Evolutionary conservation across 2,113 vertebrate species (phyloP).

Genomic region (Corythornis cristatus): DNA sequence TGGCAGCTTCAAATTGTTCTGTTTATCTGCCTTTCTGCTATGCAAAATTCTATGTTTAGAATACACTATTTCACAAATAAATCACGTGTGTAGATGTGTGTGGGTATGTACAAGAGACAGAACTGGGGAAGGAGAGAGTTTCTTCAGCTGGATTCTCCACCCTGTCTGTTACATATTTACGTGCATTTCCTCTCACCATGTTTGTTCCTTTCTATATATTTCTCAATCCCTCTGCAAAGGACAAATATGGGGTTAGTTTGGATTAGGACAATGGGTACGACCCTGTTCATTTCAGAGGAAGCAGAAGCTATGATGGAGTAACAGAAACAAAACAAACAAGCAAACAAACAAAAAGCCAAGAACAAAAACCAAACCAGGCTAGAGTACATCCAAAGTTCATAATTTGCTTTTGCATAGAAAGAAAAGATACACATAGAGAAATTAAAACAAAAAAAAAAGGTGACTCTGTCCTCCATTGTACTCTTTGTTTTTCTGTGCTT

Average conservation of each 20-base stretch:
- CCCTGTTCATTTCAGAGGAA: not conserved
- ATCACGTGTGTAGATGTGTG: conserved; percentile 46
- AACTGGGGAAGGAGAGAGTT: conserved; percentile 25
- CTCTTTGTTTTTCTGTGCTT: not conserved
- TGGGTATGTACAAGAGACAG: not conserved
- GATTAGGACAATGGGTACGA: not conserved
- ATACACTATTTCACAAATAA: conserved; percentile 76
- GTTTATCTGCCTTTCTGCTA: conserved; percentile 78
- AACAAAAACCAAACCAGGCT: not conserved
- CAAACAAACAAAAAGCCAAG: not conserved
- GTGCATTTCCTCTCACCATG: conserved; percentile 11
- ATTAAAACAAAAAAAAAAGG: not conserved
- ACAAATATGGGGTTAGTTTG: not conserved
- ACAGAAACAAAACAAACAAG: not conserved
- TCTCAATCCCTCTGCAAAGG: not conserved
- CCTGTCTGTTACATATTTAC: conserved; percentile 17
- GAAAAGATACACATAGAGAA: not conserved
- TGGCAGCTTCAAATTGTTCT: conserved; percentile 81
- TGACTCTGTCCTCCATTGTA: not conserved
- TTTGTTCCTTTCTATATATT: not conserved
- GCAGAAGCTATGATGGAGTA: not conserved
- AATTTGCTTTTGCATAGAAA: not conserved
- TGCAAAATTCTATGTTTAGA: conserved; percentile 73
- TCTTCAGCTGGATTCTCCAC: conserved; percentile 39
- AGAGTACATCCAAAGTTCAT: conserved; percentile 16